Conservation (phyloP, 1,140 invertebrate species). For the Paraescarpia echinospica region DNA sequence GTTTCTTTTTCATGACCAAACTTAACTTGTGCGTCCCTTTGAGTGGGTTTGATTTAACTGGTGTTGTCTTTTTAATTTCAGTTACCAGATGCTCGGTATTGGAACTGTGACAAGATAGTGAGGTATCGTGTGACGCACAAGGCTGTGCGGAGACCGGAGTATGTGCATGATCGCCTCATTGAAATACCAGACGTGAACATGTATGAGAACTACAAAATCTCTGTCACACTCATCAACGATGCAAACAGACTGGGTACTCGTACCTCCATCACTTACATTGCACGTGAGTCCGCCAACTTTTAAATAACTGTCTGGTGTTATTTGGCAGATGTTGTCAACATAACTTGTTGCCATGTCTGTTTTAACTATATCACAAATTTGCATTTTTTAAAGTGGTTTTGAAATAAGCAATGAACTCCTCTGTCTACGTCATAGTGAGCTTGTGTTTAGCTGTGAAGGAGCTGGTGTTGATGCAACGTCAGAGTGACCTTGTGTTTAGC, state of each 20-base stretch:
- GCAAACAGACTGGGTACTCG: not conserved
- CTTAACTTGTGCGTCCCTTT: not conserved
- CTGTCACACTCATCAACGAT: not conserved
- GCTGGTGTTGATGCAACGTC: no score
- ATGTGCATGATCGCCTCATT: not conserved
- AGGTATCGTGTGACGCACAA: not conserved
- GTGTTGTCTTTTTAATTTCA: not conserved
- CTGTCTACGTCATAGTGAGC: no score
- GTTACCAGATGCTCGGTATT: not conserved
- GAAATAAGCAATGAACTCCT: no score
- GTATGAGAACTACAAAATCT: conserved; percentile 11
- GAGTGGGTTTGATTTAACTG: not conserved
- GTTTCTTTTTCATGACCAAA: no score
- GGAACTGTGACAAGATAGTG: conserved; percentile 11
- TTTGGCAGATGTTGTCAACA: not conserved
- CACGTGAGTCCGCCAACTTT: conserved; percentile 7
- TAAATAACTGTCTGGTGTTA: no score
- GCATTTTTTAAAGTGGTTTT: no score
- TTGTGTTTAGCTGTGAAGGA: no score
- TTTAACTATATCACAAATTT: not conserved
- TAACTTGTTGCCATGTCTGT: not conserved
- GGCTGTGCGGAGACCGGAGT: not conserved
- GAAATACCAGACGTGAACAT: not conserved
- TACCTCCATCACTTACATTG: not conserved
- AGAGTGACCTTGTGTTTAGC: no score